A percentile compares a stretch with the other conserved stretches of the same genome.
phyloP scores from a whole-genome alignment of 2,113 vertebrate genomes.

The Seriola dumerili region DNA sequence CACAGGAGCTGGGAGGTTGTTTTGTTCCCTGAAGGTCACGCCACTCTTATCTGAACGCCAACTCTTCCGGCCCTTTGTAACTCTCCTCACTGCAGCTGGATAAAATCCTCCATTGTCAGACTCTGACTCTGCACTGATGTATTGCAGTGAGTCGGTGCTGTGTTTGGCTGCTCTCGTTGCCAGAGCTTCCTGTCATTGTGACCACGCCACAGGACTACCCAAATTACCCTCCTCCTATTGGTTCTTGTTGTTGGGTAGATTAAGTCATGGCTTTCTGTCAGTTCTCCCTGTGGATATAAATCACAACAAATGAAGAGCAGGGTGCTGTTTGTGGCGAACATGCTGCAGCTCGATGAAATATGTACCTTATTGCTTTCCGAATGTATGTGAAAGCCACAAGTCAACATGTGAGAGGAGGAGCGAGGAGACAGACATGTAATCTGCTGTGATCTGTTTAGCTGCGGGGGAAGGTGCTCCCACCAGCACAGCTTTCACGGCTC shows the following conservation, averaged over 20 bases:
- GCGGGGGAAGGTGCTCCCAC: neutral
- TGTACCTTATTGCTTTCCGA: neutral
- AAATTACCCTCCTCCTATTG: slow-evolving; percentile 2
- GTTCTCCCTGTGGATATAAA: neutral
- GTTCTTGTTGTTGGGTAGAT: slow-evolving; percentile 20
- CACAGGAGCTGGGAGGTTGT: slow-evolving; percentile 41
- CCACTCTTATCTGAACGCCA: slow-evolving; percentile 62
- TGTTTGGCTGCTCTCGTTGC: slow-evolving; percentile 44
- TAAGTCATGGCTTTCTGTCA: slow-evolving; percentile 19
- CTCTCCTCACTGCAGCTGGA: slow-evolving; percentile 30
- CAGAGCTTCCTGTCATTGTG: slow-evolving; percentile 72
- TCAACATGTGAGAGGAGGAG: neutral
- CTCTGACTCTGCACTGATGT: slow-evolving; percentile 12
- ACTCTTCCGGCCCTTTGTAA: slow-evolving; percentile 43
- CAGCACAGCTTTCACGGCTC: slow-evolving; percentile 5
- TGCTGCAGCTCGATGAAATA: neutral
- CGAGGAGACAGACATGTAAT: neutral
- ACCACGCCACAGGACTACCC: neutral
- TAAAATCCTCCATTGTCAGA: slow-evolving; percentile 31
- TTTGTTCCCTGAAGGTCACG: slow-evolving; percentile 58
- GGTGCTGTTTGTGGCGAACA: neutral
- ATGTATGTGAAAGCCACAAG: neutral
- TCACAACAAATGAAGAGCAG: neutral
- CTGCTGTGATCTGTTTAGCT: neutral
- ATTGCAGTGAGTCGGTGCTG: neutral